Percentiles rank a stretch among this genome's conserved stretches.
Conservation (phyloP, 2,113 vertebrate species). For the Toxotes jaculatrix region DNA sequence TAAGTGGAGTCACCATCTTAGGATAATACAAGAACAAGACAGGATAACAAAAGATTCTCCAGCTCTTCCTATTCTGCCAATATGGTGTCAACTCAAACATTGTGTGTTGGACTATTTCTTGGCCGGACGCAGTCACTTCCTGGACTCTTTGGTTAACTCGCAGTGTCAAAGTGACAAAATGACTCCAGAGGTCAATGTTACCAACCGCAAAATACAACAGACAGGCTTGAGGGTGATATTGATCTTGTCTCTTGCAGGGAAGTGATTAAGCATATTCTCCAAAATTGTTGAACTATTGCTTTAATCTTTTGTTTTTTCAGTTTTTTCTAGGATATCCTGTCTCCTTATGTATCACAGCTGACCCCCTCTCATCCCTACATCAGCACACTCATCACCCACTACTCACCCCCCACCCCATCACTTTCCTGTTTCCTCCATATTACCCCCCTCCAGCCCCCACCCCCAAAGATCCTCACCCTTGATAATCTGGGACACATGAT, state of each 20-base stretch:
- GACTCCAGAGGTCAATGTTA: too few species aligned
- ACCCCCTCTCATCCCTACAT: slow-evolving; percentile 8
- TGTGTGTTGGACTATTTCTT: not conserved
- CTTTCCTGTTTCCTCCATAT: slow-evolving; percentile 9
- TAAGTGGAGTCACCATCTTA: too few species aligned
- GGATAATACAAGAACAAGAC: too few species aligned
- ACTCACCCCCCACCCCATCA: not conserved
- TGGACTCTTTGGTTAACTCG: not conserved
- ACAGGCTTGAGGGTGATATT: not conserved
- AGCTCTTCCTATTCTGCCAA: not conserved
- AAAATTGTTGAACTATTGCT: not conserved
- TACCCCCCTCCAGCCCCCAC: not conserved
- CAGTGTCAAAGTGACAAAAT: not conserved
- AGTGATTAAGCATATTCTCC: not conserved
- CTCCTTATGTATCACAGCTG: slow-evolving; percentile 18
- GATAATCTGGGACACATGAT: slow-evolving; percentile 65
- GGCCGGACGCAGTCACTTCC: not conserved
- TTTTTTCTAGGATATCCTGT: not conserved
- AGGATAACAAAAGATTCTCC: not conserved
- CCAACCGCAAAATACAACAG: too few species aligned
- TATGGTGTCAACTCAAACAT: not conserved
- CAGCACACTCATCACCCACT: slow-evolving; percentile 13
- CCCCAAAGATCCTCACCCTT: not conserved
- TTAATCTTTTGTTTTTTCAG: not conserved
- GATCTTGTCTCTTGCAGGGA: not conserved